Evolutionary conservation across 1,140 invertebrate genomes (phyloP).

Genomic region (Phenacoccus solenopsis): DNA sequence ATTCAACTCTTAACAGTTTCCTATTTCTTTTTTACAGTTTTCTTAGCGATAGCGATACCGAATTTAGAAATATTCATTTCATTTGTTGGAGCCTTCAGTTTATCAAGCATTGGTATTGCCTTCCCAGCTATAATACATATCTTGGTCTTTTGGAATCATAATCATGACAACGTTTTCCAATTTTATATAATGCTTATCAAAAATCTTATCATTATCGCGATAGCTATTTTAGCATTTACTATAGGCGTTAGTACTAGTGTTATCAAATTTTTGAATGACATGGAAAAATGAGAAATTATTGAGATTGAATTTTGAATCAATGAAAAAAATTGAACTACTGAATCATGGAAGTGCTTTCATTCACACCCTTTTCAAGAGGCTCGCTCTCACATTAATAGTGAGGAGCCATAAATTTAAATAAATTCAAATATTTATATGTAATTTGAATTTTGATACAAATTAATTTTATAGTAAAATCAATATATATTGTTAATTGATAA

Average conservation of each 20-base stretch:
- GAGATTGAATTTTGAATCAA: too few species aligned
- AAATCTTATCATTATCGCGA: conserved; percentile 42
- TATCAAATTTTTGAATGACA: conserved; percentile 40
- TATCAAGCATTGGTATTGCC: conserved; percentile 64
- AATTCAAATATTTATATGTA: too few species aligned
- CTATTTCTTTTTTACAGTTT: conserved; percentile 53
- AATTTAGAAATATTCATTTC: conserved; percentile 74
- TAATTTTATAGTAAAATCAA: too few species aligned
- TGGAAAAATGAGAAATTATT: conserved; percentile 8
- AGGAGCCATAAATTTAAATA: too few species aligned
- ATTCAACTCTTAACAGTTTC: too few species aligned
- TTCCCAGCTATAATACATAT: conserved; percentile 72
- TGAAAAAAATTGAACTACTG: too few species aligned
- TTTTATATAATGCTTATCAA: conserved; percentile 39
- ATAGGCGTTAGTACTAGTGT: conserved; percentile 56
- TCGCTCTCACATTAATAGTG: too few species aligned
- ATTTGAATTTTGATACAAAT: too few species aligned
- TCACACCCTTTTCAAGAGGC: too few species aligned
- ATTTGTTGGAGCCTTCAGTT: conserved; percentile 70
- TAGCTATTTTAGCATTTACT: conserved; percentile 53
- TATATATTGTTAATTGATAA: too few species aligned
- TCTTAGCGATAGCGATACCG: conserved; percentile 61
- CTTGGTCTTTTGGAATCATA: conserved; percentile 42
- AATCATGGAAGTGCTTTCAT: too few species aligned
- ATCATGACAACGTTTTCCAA: conserved; percentile 32